Conservation (phyloP, 2,113 vertebrate species). For the Dicerorhinus sumatrensis region DNA sequence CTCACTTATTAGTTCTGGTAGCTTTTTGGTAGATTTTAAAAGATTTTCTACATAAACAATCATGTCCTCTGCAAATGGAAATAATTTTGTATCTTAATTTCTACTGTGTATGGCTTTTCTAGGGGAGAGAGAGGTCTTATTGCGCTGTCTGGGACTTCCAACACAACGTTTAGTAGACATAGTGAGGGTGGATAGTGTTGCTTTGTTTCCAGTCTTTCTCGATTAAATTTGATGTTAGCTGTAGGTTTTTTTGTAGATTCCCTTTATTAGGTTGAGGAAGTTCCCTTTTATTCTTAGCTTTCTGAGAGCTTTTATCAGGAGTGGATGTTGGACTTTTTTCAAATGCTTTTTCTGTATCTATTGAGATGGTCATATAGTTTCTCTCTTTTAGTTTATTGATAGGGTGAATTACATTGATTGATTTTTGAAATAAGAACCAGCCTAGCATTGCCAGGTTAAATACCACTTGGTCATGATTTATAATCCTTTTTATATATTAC, state of each 20-base stretch:
- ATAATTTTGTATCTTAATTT: constrained; percentile 32
- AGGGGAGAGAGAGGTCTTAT: neutral
- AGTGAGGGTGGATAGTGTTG: neutral
- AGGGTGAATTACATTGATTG: constrained; percentile 10
- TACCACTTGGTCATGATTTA: neutral
- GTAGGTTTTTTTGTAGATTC: neutral
- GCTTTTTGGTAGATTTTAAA: constrained; percentile 18
- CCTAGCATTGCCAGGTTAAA: constrained; percentile 13
- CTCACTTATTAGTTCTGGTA: constrained; percentile 16
- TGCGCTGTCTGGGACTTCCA: neutral
- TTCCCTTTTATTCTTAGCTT: neutral
- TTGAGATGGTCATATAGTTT: constrained; percentile 31
- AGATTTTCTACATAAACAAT: neutral
- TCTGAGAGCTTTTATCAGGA: neutral
- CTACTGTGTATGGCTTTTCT: neutral
- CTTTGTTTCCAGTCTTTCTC: neutral
- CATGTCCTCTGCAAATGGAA: constrained; percentile 18
- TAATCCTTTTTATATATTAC: constrained; percentile 9
- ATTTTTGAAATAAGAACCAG: constrained; percentile 49
- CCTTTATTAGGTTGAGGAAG: neutral
- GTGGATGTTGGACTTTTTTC: neutral
- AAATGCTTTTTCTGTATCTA: constrained; percentile 21
- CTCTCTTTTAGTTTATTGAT: constrained; percentile 9
- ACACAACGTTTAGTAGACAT: neutral
- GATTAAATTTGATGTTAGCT: constrained; percentile 29